Conservation (phyloP, 2,113 vertebrate species). For the Jacana jacana region DNA sequence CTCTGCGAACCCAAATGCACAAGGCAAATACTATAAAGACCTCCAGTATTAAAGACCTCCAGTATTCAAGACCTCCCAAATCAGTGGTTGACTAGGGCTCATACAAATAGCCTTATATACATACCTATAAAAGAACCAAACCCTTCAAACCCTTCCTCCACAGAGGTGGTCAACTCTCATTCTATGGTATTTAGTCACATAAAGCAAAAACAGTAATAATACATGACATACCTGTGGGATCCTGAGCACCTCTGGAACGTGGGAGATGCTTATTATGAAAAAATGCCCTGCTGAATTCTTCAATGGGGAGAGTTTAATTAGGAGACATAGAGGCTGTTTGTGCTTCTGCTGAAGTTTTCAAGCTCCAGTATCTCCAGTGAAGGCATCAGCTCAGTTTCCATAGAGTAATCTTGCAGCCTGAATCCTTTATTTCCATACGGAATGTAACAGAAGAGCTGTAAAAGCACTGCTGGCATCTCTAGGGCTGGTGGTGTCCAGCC, state of each 20-base stretch:
- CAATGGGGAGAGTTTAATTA: not conserved
- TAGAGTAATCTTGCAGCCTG: not conserved
- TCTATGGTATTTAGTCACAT: not conserved
- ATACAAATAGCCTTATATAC: not conserved
- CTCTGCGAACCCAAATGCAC: not conserved
- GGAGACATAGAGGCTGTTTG: not conserved
- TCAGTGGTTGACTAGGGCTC: not conserved
- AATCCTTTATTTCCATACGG: conserved; percentile 7
- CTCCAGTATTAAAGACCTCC: not conserved
- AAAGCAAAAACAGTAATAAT: not conserved
- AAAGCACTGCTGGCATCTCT: not conserved
- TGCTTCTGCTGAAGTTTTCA: not conserved
- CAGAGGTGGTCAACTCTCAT: not conserved
- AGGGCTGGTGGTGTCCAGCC: not conserved
- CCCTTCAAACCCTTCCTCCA: not conserved
- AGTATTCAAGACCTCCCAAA: not conserved
- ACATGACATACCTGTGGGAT: conserved; percentile 3
- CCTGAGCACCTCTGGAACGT: not conserved
- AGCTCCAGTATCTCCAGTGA: not conserved
- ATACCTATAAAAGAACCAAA: not conserved
- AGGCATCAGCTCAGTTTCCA: not conserved
- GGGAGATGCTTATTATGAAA: not conserved
- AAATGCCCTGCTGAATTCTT: not conserved
- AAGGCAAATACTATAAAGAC: not conserved
- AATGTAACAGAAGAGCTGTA: not conserved